These are phyloP conservation scores for Scleropages formosus DNA, from an alignment of 2,797 vertebrate genomes.

Conservation along the genomic window DNA sequence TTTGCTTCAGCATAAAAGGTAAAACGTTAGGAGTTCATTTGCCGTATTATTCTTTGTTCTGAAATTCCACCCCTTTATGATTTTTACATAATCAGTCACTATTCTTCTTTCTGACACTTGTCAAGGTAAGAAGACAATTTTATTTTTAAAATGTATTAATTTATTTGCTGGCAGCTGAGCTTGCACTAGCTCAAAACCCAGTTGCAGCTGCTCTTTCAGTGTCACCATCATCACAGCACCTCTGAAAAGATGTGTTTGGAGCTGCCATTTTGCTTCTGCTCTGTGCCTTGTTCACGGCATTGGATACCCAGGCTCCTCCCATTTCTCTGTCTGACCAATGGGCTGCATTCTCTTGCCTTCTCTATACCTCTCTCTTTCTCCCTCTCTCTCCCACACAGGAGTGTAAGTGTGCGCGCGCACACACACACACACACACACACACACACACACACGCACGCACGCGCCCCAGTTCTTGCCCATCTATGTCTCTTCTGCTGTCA, in stretches of 20 bases:
- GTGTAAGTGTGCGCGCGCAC: conserved; percentile 15
- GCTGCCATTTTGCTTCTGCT: conserved; percentile 59
- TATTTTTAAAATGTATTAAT: not conserved
- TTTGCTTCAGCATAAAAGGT: too few species aligned
- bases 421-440: conserved; percentile 44
- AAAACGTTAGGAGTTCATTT: too few species aligned
- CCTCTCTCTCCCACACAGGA: conserved; percentile 27
- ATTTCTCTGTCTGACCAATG: conserved; percentile 58
- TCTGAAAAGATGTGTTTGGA: conserved; percentile 44
- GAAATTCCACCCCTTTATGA: not conserved
- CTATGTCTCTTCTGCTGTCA: not conserved
- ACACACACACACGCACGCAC: conserved; percentile 53
- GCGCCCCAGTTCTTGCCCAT: conserved; percentile 26
- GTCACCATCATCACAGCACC: not conserved
- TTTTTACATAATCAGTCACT: not conserved
- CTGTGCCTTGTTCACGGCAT: conserved; percentile 47
- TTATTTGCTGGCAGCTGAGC: not conserved
- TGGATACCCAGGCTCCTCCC: conserved; percentile 58
- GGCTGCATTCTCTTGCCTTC: conserved; percentile 48
- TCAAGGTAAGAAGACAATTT: not conserved
- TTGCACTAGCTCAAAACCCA: not conserved
- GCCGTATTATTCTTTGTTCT: not conserved
- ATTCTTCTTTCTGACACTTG: not conserved
- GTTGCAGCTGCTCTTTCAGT: not conserved
- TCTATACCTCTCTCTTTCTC: conserved; percentile 36